Conservation (phyloP, 2,888 invertebrate genomes). For the Anticlea derivata region DNA sequence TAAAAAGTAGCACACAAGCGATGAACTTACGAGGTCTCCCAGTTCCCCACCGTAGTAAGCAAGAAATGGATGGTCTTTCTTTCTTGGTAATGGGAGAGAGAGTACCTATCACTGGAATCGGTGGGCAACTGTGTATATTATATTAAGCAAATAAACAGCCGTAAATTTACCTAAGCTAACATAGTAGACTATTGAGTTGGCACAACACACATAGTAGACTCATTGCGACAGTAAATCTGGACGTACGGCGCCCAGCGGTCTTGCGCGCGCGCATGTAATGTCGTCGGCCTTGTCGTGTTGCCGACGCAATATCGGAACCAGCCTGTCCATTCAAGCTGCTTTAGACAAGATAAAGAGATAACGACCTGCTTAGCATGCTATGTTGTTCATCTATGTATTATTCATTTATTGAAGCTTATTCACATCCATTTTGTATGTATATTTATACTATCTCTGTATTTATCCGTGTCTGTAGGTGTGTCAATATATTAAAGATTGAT, state of each 20-base stretch:
- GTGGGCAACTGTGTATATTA: too few relatives aligned
- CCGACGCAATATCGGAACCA: slow-evolving; percentile 35
- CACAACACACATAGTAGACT: background rate
- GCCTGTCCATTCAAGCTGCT: slow-evolving; percentile 27
- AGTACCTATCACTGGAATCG: too few relatives aligned
- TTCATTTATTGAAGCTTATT: slow-evolving; percentile 14
- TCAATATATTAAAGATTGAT: too few relatives aligned
- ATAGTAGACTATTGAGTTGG: background rate
- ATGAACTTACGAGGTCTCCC: too few relatives aligned
- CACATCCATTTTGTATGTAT: background rate
- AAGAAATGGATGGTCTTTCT: too few relatives aligned
- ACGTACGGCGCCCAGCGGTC: slow-evolving; percentile 64
- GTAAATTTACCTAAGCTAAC: background rate
- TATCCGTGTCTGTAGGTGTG: background rate
- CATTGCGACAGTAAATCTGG: slow-evolving; percentile 52
- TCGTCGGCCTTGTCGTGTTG: slow-evolving; percentile 36
- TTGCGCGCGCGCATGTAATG: slow-evolving; percentile 41
- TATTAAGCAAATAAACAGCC: slow-evolving; percentile 5
- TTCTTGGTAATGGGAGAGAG: too few relatives aligned
- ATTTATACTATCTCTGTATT: background rate
- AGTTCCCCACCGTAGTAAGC: too few relatives aligned
- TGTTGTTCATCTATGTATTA: slow-evolving; percentile 10
- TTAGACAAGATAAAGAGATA: slow-evolving; percentile 10
- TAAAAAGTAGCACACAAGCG: too few relatives aligned
- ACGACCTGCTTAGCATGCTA: slow-evolving; percentile 7